Evolutionary conservation across 2,113 vertebrate genomes (phyloP).

Genomic region (Thamnophis sirtalis): DNA sequence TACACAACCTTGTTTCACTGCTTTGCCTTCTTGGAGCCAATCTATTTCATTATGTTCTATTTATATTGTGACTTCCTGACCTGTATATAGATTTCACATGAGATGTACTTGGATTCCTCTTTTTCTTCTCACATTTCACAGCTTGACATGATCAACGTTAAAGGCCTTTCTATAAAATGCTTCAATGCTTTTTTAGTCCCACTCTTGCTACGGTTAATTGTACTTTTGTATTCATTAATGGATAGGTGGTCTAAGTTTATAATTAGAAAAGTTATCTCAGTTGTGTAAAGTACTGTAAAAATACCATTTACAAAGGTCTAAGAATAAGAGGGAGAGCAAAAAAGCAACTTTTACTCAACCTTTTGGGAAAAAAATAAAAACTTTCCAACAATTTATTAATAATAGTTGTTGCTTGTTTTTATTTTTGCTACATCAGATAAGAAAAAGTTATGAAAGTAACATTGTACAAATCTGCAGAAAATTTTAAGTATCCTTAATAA

Average conservation of each 20-base stretch:
- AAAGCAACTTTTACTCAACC: background rate
- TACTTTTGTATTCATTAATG: conserved; percentile 18
- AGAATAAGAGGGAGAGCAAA: background rate
- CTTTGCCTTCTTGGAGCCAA: background rate
- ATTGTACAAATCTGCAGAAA: background rate
- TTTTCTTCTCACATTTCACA: background rate
- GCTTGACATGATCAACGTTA: background rate
- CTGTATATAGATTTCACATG: background rate
- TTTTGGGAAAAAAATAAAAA: background rate
- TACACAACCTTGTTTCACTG: background rate
- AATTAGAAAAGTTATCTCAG: background rate
- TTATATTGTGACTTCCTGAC: background rate
- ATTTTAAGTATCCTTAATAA: background rate
- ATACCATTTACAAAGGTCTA: background rate
- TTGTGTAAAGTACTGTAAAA: background rate
- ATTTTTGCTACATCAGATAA: background rate
- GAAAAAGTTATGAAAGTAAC: background rate
- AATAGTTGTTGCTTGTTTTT: background rate
- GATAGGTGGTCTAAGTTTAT: background rate
- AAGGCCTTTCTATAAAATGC: background rate
- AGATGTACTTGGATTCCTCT: background rate
- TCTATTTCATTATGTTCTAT: background rate
- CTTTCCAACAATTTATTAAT: background rate
- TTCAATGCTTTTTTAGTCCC: background rate
- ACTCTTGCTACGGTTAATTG: background rate